Conservation (phyloP, 2,113 vertebrate species). For the Psittacula cyanocephala region DNA sequence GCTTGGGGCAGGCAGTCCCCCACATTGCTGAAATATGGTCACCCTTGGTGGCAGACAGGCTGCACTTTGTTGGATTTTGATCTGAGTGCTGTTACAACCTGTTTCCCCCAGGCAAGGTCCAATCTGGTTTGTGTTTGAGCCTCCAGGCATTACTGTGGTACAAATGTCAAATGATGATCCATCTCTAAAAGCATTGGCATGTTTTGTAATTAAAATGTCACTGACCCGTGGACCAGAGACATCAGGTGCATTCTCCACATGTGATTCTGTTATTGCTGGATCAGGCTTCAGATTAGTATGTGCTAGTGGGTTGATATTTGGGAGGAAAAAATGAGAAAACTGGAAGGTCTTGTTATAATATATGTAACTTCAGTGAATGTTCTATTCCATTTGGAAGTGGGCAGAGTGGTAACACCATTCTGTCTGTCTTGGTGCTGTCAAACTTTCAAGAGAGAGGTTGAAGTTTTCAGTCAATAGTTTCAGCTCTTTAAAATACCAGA, state of each 20-base stretch:
- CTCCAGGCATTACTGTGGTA: not conserved
- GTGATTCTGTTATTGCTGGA: not conserved
- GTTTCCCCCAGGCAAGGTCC: not conserved
- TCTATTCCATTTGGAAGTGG: not conserved
- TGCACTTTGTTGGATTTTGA: accelerated
- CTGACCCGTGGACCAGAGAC: not conserved
- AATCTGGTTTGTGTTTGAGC: not conserved
- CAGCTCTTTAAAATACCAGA: not conserved
- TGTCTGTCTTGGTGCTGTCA: not conserved
- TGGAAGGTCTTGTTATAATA: not conserved
- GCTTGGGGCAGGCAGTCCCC: not conserved
- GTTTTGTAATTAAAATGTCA: not conserved
- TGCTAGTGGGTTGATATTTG: not conserved
- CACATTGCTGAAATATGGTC: not conserved
- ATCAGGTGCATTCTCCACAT: not conserved
- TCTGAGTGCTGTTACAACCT: not conserved
- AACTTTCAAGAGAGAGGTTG: not conserved
- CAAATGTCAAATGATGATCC: not conserved
- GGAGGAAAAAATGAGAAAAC: not conserved
- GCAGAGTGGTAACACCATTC: not conserved
- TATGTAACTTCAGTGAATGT: not conserved
- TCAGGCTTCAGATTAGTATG: not conserved
- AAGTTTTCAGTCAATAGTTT: not conserved
- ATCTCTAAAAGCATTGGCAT: not conserved
- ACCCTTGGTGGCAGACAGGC: not conserved